phyloP scores from a whole-genome alignment of 1,140 invertebrate genomes.

The Phenacoccus solenopsis region DNA sequence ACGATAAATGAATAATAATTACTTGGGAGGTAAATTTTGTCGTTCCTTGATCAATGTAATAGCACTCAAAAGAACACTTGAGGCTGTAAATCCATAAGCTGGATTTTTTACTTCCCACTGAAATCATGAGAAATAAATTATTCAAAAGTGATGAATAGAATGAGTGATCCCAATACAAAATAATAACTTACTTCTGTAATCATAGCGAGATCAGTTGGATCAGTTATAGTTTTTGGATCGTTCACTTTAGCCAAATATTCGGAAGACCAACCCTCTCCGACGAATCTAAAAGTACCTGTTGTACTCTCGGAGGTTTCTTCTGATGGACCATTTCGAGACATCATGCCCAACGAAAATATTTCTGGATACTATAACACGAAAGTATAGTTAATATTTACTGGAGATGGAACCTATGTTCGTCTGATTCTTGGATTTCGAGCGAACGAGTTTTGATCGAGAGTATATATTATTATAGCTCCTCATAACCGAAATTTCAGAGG shows the following conservation, averaged over 20 bases:
- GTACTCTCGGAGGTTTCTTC: constrained; percentile 46
- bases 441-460: too few species aligned
- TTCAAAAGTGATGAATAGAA: background rate
- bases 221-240: constrained; percentile 36
- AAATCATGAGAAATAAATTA: constrained; percentile 10
- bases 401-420: constrained; percentile 30
- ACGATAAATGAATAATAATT: background rate
- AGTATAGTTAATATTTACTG: background rate
- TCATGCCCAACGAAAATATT: constrained; percentile 56
- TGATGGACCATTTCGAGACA: constrained; percentile 51
- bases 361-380: constrained; percentile 44
- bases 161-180: background rate
- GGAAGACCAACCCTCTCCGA: constrained; percentile 63
- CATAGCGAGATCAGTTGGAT: constrained; percentile 50
- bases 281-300: constrained; percentile 52
- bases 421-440: too few species aligned
- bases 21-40: constrained; percentile 10
- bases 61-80: constrained; percentile 54
- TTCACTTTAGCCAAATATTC: constrained; percentile 46
- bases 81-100: constrained; percentile 70
- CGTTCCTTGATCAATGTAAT: constrained; percentile 59
- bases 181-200: constrained; percentile 40
- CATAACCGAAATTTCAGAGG: background rate
- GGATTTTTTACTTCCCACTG: constrained; percentile 49
- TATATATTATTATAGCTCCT: too few species aligned